Conservation (phyloP, 2,113 vertebrate genomes). For the Columba livia region DNA sequence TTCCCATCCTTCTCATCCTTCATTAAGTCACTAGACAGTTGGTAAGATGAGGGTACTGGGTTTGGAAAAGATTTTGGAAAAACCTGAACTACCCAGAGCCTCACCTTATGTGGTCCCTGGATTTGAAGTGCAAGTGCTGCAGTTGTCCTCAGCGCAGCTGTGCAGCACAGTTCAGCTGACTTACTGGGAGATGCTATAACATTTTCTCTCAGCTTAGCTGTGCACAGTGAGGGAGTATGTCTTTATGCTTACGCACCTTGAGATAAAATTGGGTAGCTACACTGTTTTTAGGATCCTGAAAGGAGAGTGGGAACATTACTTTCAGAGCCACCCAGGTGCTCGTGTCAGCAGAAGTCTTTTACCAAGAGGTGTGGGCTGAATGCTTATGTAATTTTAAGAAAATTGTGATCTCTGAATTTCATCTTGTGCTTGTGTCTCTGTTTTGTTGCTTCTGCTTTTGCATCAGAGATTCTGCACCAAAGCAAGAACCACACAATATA, state of each 20-base stretch:
- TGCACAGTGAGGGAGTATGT: neutral
- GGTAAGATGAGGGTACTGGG: neutral
- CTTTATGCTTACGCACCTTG: neutral
- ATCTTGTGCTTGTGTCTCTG: neutral
- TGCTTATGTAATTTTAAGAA: neutral
- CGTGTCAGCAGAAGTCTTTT: neutral
- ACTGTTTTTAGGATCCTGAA: neutral
- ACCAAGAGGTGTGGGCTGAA: neutral
- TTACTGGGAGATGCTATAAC: accelerated
- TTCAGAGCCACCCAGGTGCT: neutral
- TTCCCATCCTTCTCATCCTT: neutral
- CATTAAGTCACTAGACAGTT: neutral
- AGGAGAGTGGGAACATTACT: too few species aligned
- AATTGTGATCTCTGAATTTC: neutral
- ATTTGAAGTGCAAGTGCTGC: neutral
- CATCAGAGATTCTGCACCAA: neutral
- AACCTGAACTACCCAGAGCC: neutral
- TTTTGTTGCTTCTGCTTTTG: neutral
- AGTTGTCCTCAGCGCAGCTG: neutral
- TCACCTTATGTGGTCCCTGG: accelerated
- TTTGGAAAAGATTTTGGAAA: neutral
- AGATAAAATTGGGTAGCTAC: neutral
- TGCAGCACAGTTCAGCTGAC: neutral
- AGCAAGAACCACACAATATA: neutral
- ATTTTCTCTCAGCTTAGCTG: neutral